Evolutionary conservation across 2,797 vertebrate genomes (phyloP).

Genomic region (Strix occidentalis): DNA sequence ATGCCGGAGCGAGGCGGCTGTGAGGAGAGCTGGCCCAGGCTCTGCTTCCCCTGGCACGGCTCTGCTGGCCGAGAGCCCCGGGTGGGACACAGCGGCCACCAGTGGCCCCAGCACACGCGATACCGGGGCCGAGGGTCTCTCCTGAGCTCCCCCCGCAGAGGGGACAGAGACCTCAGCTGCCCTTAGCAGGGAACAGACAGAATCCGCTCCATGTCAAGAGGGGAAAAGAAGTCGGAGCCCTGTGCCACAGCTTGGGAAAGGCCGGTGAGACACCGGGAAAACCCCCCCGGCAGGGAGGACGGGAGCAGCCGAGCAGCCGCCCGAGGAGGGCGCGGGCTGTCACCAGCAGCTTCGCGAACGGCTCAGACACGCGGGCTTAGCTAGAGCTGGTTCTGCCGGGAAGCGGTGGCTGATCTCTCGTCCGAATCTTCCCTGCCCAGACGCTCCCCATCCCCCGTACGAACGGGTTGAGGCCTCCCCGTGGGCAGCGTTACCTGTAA

Average conservation of each 20-base stretch:
- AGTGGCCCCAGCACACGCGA: accelerated
- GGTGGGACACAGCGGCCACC: not conserved
- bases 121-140: accelerated
- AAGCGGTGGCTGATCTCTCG: not conserved
- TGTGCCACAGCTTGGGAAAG: not conserved
- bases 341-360: not conserved
- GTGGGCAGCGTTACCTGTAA: slow-evolving; percentile 75
- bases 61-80: not conserved
- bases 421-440: not conserved
- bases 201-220: not conserved
- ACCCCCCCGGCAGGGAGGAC: accelerated
- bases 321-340: not conserved
- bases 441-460: not conserved
- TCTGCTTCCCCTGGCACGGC: not conserved
- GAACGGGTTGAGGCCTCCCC: accelerated
- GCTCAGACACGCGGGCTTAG: not conserved
- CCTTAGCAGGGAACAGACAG: not conserved
- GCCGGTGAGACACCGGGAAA: not conserved
- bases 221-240: not conserved
- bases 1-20: not conserved
- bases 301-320: not conserved
- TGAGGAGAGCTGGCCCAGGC: not conserved
- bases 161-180: not conserved
- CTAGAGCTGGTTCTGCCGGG: not conserved
- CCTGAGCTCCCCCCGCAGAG: not conserved